phyloP scores from a whole-genome alignment of 2,113 vertebrate species.

The Dromaius novaehollandiae region DNA sequence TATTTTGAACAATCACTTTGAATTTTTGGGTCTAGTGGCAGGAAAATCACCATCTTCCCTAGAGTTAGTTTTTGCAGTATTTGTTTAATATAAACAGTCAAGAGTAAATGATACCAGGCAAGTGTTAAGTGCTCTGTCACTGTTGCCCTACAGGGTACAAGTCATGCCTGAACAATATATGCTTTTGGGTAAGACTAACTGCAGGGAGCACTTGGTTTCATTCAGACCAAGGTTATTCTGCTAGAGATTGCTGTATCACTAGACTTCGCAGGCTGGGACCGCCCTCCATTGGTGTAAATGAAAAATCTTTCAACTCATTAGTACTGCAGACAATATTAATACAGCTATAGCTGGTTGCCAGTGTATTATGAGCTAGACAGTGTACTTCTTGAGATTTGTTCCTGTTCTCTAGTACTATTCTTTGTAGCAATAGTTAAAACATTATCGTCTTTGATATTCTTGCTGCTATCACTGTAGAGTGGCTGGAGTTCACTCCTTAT shows the following conservation, averaged over 20 bases:
- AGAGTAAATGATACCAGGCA: background rate
- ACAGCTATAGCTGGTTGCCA: background rate
- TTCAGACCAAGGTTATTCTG: background rate
- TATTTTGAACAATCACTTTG: background rate
- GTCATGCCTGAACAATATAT: background rate
- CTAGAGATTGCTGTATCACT: background rate
- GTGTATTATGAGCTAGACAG: background rate
- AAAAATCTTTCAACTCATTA: background rate
- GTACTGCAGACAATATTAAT: background rate
- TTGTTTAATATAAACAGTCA: background rate
- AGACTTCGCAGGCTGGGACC: background rate
- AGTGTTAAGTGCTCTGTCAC: background rate
- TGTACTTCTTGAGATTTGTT: background rate
- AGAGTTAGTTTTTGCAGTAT: background rate
- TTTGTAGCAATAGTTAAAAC: background rate
- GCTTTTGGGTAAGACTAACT: background rate
- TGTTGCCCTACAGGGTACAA: background rate
- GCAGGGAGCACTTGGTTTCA: background rate
- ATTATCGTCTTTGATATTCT: background rate
- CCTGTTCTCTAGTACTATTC: background rate
- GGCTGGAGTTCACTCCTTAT: conserved; percentile 85
- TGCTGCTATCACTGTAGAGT: conserved; percentile 64
- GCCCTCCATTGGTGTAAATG: background rate
- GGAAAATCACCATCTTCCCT: background rate
- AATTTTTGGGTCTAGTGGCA: background rate